Base-by-base conservation (phyloP, 2,888 invertebrate genomes). In the Lottia gigantea region DNA sequence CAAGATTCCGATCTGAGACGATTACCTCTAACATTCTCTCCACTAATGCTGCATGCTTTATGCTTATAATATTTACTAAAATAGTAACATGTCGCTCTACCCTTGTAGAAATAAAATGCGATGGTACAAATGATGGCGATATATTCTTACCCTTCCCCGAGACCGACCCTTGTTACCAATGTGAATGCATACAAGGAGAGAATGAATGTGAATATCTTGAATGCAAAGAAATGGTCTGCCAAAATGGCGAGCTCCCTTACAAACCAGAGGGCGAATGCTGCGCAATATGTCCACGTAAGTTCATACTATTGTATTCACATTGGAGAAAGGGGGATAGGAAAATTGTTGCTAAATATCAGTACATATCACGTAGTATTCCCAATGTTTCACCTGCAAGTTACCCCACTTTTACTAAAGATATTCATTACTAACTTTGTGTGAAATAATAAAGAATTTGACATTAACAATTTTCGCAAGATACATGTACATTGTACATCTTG, bases 231-330 rank as follows among this genome's bases (percentile, higher is more conserved):
- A 49, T 71, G 1, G 65, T 47, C 3, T 75, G 75, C 62, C 45
- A 47, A 12, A 71, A 70, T 66, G 75, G 75, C 15, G 69, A 73
- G 4, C 64, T 64, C n/a, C 73, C 75, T 16, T 70, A 49, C 64
- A 64, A 66, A 31, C 64, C 66, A 19, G 71, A 69, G 47, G 75
- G 75, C n/a, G 75, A 75, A 26, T 75, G 75, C 62, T 75, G 75
- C 46, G 25, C 64, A 45, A 61, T 68, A 23, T 75, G 75, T 64
- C 71, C 68, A 15, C 47, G 55, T 55, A 55, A 55, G 55, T 55
- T 55, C 23, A 23, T 19, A 6, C 40, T 40, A 40, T 40, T 31
- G 31, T 3, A 31, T 31, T 40, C 2, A 40, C 40, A 40, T 40
- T 40, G 6, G 40, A 8, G 40, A 1, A 40, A 40, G 40, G 11